Conservation (phyloP, 2,888 invertebrate genomes). For the Ischnura elegans region DNA sequence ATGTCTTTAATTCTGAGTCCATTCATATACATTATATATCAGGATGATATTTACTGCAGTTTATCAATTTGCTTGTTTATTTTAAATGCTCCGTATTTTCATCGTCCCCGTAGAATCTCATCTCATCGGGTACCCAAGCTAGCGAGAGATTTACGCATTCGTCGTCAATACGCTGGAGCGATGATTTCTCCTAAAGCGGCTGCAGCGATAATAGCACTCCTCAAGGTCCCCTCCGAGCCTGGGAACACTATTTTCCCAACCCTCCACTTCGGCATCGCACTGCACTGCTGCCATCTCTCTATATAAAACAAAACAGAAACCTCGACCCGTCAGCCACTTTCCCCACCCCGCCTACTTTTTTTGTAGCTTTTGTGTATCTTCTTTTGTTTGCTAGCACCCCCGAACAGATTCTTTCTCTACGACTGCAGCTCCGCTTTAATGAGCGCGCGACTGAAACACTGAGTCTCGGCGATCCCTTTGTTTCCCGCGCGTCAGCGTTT, state of each 20-base stretch:
- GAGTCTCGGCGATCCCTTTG: not conserved
- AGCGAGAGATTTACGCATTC: too few relatives aligned
- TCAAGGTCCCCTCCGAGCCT: not conserved
- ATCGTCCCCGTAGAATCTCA: too few relatives aligned
- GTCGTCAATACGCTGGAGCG: not conserved
- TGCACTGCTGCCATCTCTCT: not conserved
- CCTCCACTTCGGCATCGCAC: not conserved
- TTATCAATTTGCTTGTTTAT: too few relatives aligned
- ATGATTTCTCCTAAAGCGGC: not conserved
- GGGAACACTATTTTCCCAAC: not conserved
- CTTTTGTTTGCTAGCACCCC: conserved; percentile 23
- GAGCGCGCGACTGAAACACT: not conserved
- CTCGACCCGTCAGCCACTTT: not conserved
- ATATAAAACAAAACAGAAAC: not conserved
- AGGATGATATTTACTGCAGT: too few relatives aligned
- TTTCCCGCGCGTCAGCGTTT: not conserved
- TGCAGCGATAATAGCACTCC: not conserved
- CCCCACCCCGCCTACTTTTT: not conserved
- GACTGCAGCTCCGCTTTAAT: not conserved
- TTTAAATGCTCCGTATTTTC: too few relatives aligned
- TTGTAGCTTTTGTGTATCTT: too few relatives aligned
- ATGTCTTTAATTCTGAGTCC: too few relatives aligned
- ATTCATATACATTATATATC: too few relatives aligned
- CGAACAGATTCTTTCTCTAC: not conserved
- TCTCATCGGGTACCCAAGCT: too few relatives aligned